A percentile compares a stretch with the other conserved stretches of the same genome.
These are phyloP conservation scores for Epizoanthus rinbou DNA, from an alignment of 92 coral and sea anemone genomes.

Conservation along the genomic window DNA sequence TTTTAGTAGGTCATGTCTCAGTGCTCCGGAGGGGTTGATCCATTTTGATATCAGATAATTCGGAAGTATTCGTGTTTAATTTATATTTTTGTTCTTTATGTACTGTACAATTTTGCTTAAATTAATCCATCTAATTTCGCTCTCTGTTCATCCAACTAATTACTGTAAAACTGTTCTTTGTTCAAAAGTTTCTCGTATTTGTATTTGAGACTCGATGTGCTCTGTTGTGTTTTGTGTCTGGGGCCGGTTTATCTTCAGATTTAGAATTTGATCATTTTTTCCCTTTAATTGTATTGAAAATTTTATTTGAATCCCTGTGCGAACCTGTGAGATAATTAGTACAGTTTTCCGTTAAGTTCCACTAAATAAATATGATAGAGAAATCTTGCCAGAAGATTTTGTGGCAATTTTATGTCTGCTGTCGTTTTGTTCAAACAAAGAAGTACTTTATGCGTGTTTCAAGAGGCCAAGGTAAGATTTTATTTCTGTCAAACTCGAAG, in stretches of 20 bases:
- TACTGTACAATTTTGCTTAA: not conserved
- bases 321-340: not conserved
- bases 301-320: not conserved
- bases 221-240: not conserved
- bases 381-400: not conserved
- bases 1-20: not conserved
- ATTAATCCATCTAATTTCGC: too few relatives aligned
- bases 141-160: conserved; percentile 4
- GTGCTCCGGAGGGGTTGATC: not conserved
- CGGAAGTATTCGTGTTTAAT: not conserved
- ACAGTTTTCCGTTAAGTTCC: not conserved
- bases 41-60: not conserved
- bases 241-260: not conserved
- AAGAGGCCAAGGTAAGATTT: not conserved
- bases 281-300: not conserved
- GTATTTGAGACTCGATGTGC: not conserved
- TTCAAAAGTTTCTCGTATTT: not conserved
- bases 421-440: not conserved
- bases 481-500: not conserved
- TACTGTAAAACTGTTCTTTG: conserved; percentile 7
- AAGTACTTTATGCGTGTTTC: too few relatives aligned
- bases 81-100: not conserved
- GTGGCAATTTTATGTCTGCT: not conserved
- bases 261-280: not conserved
- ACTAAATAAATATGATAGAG: not conserved